These are phyloP conservation scores for Chrysogorgia sp. DNA, from an alignment of 92 coral and sea anemone species.

Conservation along the genomic window DNA sequence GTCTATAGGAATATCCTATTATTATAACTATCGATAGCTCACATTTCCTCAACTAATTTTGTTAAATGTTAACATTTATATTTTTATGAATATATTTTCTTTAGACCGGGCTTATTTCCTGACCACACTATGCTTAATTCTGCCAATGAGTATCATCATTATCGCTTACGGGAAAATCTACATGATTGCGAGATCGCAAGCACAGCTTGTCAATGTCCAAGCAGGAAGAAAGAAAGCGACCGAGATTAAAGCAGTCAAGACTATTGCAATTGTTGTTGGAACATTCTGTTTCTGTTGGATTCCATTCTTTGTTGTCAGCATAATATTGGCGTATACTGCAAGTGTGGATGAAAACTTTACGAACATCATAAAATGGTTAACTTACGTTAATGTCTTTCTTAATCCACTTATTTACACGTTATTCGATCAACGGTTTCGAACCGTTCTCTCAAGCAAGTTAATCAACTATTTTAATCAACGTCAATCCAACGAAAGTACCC, in stretches of 20 bases:
- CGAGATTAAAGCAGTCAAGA: conserved; percentile 86
- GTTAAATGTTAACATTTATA: too few species aligned
- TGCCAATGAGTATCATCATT: conserved; percentile 74
- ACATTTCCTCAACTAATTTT: too few species aligned
- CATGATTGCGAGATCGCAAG: conserved; percentile 72
- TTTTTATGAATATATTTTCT: background rate
- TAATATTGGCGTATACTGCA: conserved; percentile 53
- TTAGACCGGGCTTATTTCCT: too few species aligned
- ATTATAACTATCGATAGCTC: too few species aligned
- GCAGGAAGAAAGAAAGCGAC: conserved; percentile 58
- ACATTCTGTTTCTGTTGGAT: conserved; percentile 83
- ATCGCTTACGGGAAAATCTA: conserved; percentile 80
- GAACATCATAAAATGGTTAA: conserved; percentile 78
- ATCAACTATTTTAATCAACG: background rate
- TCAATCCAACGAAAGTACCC: background rate
- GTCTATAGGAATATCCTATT: too few species aligned
- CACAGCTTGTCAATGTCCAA: conserved; percentile 53
- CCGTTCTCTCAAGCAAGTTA: conserved; percentile 36
- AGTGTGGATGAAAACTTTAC: conserved; percentile 47
- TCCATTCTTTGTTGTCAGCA: conserved; percentile 79
- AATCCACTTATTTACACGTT: conserved; percentile 82
- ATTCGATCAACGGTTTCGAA: conserved; percentile 77
- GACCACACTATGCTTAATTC: conserved; percentile 21
- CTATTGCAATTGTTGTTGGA: conserved; percentile 86
- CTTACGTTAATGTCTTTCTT: conserved; percentile 75